Conservation (phyloP, 2,888 invertebrate genomes). For the Azorinus chamasolen region DNA sequence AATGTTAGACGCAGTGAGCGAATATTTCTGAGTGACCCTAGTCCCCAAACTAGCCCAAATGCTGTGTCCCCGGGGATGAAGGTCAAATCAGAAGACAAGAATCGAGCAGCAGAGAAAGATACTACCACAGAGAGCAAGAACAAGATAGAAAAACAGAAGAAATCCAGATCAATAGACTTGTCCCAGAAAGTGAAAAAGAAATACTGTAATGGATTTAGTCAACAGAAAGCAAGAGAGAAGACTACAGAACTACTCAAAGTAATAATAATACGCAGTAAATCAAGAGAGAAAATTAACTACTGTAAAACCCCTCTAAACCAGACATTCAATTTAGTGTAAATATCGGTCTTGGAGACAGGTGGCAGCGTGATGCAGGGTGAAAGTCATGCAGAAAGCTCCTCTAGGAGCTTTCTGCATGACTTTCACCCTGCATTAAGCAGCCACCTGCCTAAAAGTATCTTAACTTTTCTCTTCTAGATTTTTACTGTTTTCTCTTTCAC, state of each 20-base stretch:
- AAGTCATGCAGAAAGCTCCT: too few relatives aligned
- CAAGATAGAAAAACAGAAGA: constrained; percentile 36
- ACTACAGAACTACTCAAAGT: constrained; percentile 58
- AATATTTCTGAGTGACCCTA: constrained; percentile 86
- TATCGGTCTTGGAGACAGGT: too few relatives aligned
- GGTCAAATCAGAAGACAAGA: constrained; percentile 15
- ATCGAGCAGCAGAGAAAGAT: constrained; percentile 19
- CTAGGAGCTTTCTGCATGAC: too few relatives aligned
- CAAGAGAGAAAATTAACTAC: too few relatives aligned
- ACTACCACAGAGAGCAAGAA: constrained; percentile 25
- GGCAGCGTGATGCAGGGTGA: too few relatives aligned
- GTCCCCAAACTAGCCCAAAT: constrained; percentile 78
- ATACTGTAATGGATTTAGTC: constrained; percentile 70
- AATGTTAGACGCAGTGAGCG: constrained; percentile 85
- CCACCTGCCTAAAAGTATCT: too few relatives aligned
- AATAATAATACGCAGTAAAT: too few relatives aligned
- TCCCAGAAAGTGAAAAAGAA: constrained; percentile 82
- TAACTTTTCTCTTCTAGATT: too few relatives aligned
- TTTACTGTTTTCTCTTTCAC: too few relatives aligned
- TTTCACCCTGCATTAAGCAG: too few relatives aligned
- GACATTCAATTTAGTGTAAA: too few relatives aligned
- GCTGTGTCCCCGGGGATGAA: constrained; percentile 33
- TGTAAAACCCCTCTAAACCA: too few relatives aligned
- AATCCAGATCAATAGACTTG: constrained; percentile 63
- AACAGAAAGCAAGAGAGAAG: constrained; percentile 60